Conservation (phyloP, 2,888 invertebrate species). For the Tineola bisselliella region DNA sequence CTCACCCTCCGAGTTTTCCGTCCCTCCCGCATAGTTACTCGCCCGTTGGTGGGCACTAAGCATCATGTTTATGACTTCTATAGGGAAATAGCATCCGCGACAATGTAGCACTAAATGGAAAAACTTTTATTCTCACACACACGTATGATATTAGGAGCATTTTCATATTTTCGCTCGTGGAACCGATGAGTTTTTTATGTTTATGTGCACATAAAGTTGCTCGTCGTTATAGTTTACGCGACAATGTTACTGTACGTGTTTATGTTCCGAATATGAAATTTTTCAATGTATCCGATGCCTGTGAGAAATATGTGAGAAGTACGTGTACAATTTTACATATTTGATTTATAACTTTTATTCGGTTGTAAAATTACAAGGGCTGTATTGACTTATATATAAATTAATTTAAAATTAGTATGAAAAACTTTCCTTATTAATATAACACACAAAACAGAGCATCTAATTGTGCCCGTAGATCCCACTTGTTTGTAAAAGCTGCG, state of each 20-base stretch:
- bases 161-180: conserved; percentile 50
- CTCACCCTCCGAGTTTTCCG: conserved; percentile 10
- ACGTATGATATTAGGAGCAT: conserved; percentile 34
- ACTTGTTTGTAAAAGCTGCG: not conserved
- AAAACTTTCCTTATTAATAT: no score
- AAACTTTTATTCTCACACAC: conserved; percentile 59
- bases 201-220: conserved; percentile 55
- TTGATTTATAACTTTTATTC: not conserved
- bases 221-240: conserved; percentile 48
- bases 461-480: no score
- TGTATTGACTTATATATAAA: not conserved
- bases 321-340: conserved; percentile 24
- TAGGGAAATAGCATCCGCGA: conserved; percentile 56
- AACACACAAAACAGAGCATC: no score
- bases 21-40: conserved; percentile 9
- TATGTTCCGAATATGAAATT: conserved; percentile 46
- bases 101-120: conserved; percentile 53
- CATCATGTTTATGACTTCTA: conserved; percentile 61
- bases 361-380: not conserved
- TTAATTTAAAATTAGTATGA: no score
- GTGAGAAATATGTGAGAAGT: conserved; percentile 22
- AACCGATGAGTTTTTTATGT: conserved; percentile 62
- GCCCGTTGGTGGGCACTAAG: conserved; percentile 25
- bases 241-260: conserved; percentile 53
- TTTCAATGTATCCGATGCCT: conserved; percentile 37